These are phyloP conservation scores for Leptinotarsa haldemani DNA, from an alignment of 2,888 invertebrate species.

Conservation along the genomic window DNA sequence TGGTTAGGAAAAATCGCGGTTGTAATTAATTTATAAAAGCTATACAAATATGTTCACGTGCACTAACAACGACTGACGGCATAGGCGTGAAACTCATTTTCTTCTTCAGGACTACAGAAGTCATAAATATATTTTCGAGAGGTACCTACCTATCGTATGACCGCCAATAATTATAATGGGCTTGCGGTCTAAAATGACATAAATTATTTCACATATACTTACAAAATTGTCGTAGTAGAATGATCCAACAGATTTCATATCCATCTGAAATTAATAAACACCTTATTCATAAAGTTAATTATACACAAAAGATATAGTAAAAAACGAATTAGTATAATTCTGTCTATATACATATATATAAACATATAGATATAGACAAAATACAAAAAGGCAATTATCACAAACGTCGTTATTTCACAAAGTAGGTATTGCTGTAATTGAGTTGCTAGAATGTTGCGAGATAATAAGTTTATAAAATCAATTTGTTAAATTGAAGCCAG, in stretches of 20 bases:
- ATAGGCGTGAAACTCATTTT: too few relatives aligned
- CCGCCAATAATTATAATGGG: too few relatives aligned
- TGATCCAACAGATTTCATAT: constrained; percentile 95
- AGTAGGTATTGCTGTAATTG: constrained; percentile 61
- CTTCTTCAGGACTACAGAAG: too few relatives aligned
- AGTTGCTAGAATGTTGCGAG: constrained; percentile 70
- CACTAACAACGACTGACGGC: too few relatives aligned
- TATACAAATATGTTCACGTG: too few relatives aligned
- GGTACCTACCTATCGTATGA: too few relatives aligned
- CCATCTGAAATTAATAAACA: constrained; percentile 82
- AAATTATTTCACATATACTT: constrained; percentile 70
- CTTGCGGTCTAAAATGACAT: too few relatives aligned
- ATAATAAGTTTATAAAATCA: constrained; percentile 44
- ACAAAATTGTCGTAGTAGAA: constrained; percentile 97
- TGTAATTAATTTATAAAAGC: too few relatives aligned
- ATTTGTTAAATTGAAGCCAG: constrained; percentile 29
- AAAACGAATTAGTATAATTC: constrained; percentile 23
- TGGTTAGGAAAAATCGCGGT: too few relatives aligned
- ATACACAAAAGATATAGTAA: not conserved
- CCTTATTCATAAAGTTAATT: not conserved
- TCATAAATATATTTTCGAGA: too few relatives aligned
- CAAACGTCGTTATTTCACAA: constrained; percentile 42
- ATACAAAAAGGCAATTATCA: constrained; percentile 44
- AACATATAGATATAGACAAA: constrained; percentile 42
- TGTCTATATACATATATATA: not conserved